Evolutionary conservation across 1,140 invertebrate species (phyloP).

Genomic region (Argopecten irradians): DNA sequence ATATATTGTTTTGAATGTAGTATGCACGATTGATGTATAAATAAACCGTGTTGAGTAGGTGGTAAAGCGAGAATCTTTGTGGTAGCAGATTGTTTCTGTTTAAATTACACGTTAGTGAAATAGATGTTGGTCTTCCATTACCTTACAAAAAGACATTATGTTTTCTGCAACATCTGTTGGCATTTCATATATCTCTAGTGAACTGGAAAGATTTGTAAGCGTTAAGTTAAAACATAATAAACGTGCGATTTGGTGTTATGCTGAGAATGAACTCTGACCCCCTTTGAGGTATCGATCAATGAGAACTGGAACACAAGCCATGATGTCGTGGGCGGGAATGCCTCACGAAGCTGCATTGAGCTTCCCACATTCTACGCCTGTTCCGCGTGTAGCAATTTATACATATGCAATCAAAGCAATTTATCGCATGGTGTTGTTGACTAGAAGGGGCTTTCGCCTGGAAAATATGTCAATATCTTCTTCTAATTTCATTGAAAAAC

Average conservation of each 20-base stretch:
- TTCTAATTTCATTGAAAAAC: background rate
- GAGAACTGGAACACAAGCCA: background rate
- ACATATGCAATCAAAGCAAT: background rate
- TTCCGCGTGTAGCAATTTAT: background rate
- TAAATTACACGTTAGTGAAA: too few species aligned
- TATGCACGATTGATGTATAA: too few species aligned
- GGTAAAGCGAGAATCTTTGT: too few species aligned
- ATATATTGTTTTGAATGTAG: too few species aligned
- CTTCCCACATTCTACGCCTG: background rate
- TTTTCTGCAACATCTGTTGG: too few species aligned
- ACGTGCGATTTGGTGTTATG: background rate
- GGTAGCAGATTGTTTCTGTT: too few species aligned
- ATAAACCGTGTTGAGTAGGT: too few species aligned
- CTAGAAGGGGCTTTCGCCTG: background rate
- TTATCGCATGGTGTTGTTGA: background rate
- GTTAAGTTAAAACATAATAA: background rate
- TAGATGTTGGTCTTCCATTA: too few species aligned
- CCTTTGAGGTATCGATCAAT: background rate
- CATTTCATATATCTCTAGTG: background rate
- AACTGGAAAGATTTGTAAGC: too few species aligned
- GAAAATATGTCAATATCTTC: constrained; percentile 6
- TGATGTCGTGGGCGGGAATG: background rate
- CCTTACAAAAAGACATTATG: too few species aligned
- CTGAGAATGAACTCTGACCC: background rate
- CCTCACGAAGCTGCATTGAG: background rate